These are phyloP conservation scores for Marmota flaviventris DNA, from an alignment of 2,113 vertebrate species.

Conservation along the genomic window DNA sequence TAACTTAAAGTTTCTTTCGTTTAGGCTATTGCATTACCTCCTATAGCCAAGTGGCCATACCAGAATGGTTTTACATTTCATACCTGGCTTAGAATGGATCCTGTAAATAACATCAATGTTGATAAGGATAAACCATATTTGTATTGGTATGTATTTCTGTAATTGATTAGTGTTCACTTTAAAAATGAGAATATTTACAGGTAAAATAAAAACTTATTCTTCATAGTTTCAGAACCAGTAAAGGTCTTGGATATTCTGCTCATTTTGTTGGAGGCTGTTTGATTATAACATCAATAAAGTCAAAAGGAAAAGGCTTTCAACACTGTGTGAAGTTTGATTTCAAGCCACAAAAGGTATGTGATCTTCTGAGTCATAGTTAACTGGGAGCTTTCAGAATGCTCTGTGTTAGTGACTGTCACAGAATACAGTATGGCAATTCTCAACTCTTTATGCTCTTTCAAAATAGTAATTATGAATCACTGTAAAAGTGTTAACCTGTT, in stretches of 20 bases:
- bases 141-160: conserved; percentile 94
- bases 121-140: conserved; percentile 99
- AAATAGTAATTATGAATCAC: conserved; percentile 1
- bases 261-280: conserved; percentile 99
- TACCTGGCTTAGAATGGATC: conserved; percentile 99
- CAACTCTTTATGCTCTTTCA: not conserved
- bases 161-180: conserved; percentile 47
- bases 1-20: conserved; percentile 66
- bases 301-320: conserved; percentile 99
- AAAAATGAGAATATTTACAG: conserved; percentile 55
- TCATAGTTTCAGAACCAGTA: conserved; percentile 97
- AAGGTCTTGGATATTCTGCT: conserved; percentile 98
- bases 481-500: not conserved
- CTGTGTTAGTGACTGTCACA: not conserved
- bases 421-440: not conserved
- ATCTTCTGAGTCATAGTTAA: conserved; percentile 58
- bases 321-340: conserved; percentile 99
- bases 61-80: conserved; percentile 99
- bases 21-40: conserved; percentile 98
- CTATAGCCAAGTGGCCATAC: conserved; percentile 99
- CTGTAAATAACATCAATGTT: conserved; percentile 98
- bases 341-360: conserved; percentile 97
- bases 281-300: conserved; percentile 97
- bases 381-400: not conserved
- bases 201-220: conserved; percentile 77